phyloP scores from a whole-genome alignment of 2,888 invertebrate species.

The Meliscaeva auricollis region DNA sequence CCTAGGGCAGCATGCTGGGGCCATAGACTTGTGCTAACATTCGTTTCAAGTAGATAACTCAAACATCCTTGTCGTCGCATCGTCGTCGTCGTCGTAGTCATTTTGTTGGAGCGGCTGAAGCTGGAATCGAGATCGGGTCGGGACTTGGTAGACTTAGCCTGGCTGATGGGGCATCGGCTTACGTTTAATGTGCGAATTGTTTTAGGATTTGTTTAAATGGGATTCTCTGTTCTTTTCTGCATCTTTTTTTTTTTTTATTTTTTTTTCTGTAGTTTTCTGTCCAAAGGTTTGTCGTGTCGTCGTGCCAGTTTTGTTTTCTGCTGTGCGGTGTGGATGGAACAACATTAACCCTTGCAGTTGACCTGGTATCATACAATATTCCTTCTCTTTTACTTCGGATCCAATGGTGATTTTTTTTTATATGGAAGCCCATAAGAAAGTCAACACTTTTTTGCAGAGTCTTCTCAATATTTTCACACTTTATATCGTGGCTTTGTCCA shows the following conservation, averaged over 20 bases:
- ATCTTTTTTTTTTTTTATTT: background rate
- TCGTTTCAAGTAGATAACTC: conserved; percentile 68
- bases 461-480: conserved; percentile 75
- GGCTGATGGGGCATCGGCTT: conserved; percentile 57
- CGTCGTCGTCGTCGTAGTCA: conserved; percentile 34
- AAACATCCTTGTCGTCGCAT: conserved; percentile 73
- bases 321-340: conserved; percentile 59
- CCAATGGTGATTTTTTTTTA: background rate
- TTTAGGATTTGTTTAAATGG: conserved; percentile 45
- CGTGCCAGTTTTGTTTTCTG: conserved; percentile 63
- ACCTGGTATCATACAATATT: conserved; percentile 70
- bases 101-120: conserved; percentile 19
- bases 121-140: conserved; percentile 34
- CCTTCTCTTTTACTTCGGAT: conserved; percentile 35
- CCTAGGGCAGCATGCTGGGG: conserved; percentile 23
- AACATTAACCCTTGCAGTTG: conserved; percentile 72
- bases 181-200: conserved; percentile 72
- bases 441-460: conserved; percentile 39
- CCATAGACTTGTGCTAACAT: conserved; percentile 39
- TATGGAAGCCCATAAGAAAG: conserved; percentile 55
- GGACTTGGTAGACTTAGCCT: conserved; percentile 31
- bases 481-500: conserved; percentile 65
- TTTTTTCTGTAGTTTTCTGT: conserved; percentile 18
- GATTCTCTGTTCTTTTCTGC: conserved; percentile 15
- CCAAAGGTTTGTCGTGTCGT: conserved; percentile 65